Conservation (phyloP, 2,113 vertebrate genomes). For the Myocastor coypus region DNA sequence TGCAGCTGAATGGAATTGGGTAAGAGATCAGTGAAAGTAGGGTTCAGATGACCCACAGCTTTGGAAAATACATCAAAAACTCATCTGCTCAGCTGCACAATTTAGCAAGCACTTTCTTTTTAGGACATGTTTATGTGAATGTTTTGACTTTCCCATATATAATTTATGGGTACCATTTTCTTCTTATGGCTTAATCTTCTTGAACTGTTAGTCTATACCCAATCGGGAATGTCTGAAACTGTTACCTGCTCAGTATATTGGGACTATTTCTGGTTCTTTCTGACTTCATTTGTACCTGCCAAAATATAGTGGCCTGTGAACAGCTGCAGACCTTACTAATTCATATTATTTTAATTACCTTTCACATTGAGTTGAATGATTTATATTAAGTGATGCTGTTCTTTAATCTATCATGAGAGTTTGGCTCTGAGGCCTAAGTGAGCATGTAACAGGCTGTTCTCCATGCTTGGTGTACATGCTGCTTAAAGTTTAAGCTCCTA, state of each 20-base stretch:
- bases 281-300: slow-evolving; percentile 10
- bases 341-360: background rate
- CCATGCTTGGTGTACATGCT: background rate
- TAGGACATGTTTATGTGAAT: background rate
- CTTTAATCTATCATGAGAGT: background rate
- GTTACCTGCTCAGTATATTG: background rate
- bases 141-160: background rate
- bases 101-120: background rate
- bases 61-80: background rate
- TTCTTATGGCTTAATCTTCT: slow-evolving; percentile 32
- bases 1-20: background rate
- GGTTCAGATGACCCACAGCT: background rate
- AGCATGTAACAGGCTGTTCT: background rate
- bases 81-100: background rate
- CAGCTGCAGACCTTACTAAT: background rate
- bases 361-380: slow-evolving; percentile 7
- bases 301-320: background rate
- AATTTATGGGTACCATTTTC: slow-evolving; percentile 7
- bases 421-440: background rate
- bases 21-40: background rate
- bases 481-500: background rate
- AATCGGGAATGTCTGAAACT: slow-evolving; percentile 35
- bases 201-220: slow-evolving; percentile 39
- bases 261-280: slow-evolving; percentile 31
- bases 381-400: background rate